Evolutionary conservation across 2,888 invertebrate species (phyloP), one percentile per base, ranked within the genome.

Genomic region (Clunio marinus): DNA sequence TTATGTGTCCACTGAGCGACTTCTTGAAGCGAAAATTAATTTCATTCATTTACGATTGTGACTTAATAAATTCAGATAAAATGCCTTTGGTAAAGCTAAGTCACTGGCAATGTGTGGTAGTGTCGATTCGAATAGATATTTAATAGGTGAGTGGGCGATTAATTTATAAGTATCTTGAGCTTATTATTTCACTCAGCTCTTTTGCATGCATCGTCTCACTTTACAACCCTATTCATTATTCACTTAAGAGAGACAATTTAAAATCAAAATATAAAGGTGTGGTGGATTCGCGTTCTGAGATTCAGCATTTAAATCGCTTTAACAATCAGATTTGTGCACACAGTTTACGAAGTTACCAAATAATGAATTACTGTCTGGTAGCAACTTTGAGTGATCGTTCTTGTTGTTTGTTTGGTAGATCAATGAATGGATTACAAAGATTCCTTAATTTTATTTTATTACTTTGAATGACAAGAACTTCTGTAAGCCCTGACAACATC

Each of bases 61-160:
- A 63, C 63, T 63, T 63, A 63, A 63, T 63, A 63, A 46, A 57
- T 57, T 57, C 20, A 51, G 24, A 51, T 51, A 51, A 51, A 46
- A 22, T 13, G 8, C 20, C 25, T 15, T 8, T 15, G 28, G 35
- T 32, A 55, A 25, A 55, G 22, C 15, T 17, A 59, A 1, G 22
- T 25, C 24, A 22, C 13, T 25, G 7, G 55, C 32, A 59, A 37
- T 4, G 20, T 8, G 51, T 7, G 51, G 17, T 45, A 51, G 51
- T 51, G 51, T 46, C 45, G 28, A 45, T 63, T 45, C 63, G 46
- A 63, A 63, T 63, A 63, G 63, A 17, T 24, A 20, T 22, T 63
- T 63, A 63, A 63, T 63, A 46, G 63, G 37, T 27, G 63, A 63
- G 63, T 63, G 63, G 63, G 63, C 63, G 63, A 63, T 63, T 45